phyloP scores from a whole-genome alignment of 1,140 invertebrate species.

The Gryon sp. region DNA sequence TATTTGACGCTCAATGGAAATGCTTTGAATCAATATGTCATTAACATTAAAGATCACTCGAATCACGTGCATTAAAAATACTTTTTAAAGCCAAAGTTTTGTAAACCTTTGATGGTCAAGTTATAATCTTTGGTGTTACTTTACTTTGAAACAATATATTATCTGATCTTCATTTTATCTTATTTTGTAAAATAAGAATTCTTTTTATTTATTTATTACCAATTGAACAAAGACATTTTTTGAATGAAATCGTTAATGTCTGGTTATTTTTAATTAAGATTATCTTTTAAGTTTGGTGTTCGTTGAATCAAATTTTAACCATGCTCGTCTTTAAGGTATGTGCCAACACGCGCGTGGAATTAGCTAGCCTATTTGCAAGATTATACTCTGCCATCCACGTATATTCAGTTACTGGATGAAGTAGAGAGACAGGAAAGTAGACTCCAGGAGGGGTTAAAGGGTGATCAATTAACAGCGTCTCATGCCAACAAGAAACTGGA shows the following conservation, averaged over 20 bases:
- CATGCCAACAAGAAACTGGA: constrained; percentile 50
- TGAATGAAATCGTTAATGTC: constrained; percentile 25
- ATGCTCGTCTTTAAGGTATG: constrained; percentile 51
- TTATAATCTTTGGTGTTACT: too few relatives aligned
- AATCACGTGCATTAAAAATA: too few relatives aligned
- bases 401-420: constrained; percentile 56
- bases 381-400: constrained; percentile 52
- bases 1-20: constrained; percentile 45
- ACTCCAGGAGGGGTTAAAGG: constrained; percentile 36
- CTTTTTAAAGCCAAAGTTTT: too few relatives aligned
- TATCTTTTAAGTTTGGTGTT: constrained; percentile 14
- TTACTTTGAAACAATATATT: too few relatives aligned
- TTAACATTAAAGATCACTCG: constrained; percentile 16
- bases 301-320: constrained; percentile 42
- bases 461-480: constrained; percentile 62
- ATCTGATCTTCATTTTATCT: too few relatives aligned
- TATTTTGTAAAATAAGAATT: too few relatives aligned
- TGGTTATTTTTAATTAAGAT: constrained; percentile 15
- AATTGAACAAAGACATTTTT: too few relatives aligned
- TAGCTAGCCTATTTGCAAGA: constrained; percentile 61
- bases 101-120: too few relatives aligned
- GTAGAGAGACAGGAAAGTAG: constrained; percentile 48
- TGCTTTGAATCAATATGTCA: constrained; percentile 34
- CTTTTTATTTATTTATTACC: constrained; percentile 5
- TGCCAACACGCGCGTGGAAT: constrained; percentile 61